Evolutionary conservation across 2,797 vertebrate genomes (phyloP).

Genomic region (Sebastolobus alascanus): DNA sequence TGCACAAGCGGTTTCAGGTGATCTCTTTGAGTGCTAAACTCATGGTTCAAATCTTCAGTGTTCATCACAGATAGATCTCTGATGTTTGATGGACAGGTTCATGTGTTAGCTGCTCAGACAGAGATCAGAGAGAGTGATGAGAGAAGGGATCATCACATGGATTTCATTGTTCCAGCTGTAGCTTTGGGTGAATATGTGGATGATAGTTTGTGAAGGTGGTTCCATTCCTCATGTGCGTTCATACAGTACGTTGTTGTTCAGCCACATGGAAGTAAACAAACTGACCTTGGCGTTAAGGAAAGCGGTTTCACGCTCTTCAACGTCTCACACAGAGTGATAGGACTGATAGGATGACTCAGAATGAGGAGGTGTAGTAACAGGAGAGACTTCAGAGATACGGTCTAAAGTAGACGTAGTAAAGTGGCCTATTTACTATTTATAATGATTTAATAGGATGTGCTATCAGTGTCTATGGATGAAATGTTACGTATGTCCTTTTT

Average conservation of each 20-base stretch:
- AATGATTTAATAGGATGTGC: no score
- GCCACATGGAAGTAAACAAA: constrained; percentile 7
- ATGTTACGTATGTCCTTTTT: no score
- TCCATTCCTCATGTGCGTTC: background rate
- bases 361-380: no score
- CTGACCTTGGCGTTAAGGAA: background rate
- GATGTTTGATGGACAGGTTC: background rate
- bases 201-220: background rate
- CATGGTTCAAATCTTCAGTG: background rate
- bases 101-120: background rate
- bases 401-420: no score
- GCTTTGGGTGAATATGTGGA: background rate
- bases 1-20: background rate
- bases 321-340: no score
- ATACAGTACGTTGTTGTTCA: background rate
- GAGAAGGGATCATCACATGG: background rate
- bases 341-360: no score
- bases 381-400: no score
- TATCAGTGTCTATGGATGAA: no score
- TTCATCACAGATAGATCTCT: background rate
- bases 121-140: background rate
- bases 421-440: no score
- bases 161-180: background rate
- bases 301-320: no score
- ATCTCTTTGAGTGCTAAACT: background rate